Conservation (phyloP, 2,888 invertebrate genomes). For the Sminthurinus aureus region DNA sequence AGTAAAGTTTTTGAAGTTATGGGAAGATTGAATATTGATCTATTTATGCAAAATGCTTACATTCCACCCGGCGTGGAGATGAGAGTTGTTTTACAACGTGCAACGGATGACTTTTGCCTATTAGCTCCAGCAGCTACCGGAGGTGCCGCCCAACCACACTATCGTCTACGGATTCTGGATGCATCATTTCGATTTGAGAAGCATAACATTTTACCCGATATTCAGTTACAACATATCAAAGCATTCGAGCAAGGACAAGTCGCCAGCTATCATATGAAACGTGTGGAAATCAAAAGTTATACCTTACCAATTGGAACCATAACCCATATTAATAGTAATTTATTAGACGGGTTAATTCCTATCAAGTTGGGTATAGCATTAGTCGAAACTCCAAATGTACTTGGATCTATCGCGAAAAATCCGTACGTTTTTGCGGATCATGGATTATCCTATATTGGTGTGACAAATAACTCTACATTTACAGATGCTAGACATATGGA, state of each 20-base stretch:
- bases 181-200: constrained; percentile 34
- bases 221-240: constrained; percentile 25
- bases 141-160: neutral
- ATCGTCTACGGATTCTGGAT: constrained; percentile 36
- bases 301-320: constrained; percentile 42
- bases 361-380: constrained; percentile 42
- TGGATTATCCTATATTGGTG: constrained; percentile 17
- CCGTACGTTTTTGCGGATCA: constrained; percentile 19
- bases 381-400: constrained; percentile 18
- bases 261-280: constrained; percentile 35
- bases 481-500: neutral
- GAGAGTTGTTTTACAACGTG: constrained; percentile 32
- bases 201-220: constrained; percentile 39
- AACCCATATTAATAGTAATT: constrained; percentile 37
- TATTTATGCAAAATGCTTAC: constrained; percentile 35
- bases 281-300: constrained; percentile 40
- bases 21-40: constrained; percentile 42
- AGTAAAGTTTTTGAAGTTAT: constrained; percentile 45
- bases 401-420: constrained; percentile 2
- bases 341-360: constrained; percentile 42
- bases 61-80: constrained; percentile 47
- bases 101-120: constrained; percentile 38
- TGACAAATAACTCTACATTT: constrained; percentile 19
- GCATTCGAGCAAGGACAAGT: neutral
- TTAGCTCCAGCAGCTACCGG: neutral